Conservation (phyloP, 92 coral and sea anemone species). For the Phenganax marumi region DNA sequence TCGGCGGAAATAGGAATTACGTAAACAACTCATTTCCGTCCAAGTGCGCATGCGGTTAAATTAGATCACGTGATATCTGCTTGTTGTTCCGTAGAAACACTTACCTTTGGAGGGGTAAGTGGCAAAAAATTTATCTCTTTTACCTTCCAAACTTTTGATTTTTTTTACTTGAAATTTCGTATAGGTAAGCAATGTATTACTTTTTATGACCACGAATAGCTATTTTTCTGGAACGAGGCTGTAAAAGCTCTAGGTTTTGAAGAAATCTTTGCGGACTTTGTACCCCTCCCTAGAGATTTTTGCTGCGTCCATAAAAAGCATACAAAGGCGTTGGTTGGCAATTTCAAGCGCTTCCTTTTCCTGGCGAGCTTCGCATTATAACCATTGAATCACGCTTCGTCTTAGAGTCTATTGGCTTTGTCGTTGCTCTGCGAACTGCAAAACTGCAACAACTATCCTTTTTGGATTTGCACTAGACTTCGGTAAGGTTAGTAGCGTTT, state of each 20-base stretch:
- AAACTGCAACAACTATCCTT: background rate
- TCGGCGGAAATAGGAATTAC: conserved; percentile 10
- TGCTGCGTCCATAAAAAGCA: conserved; percentile 24
- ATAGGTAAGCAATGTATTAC: background rate
- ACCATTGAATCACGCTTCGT: background rate
- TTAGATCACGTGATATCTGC: background rate
- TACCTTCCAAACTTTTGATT: background rate
- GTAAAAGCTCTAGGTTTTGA: background rate
- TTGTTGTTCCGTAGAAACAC: background rate
- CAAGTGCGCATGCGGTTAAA: background rate
- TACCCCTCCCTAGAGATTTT: conserved; percentile 30
- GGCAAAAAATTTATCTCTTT: background rate
- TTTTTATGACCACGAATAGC: background rate
- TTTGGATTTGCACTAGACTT: background rate
- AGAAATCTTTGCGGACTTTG: background rate
- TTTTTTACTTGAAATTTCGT: background rate
- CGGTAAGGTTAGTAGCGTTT: conserved; percentile 23
- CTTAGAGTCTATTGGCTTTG: conserved; percentile 4
- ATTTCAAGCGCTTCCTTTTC: conserved; percentile 38
- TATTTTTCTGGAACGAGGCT: no score
- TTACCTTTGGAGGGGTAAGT: conserved; percentile 2
- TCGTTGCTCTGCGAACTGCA: conserved; percentile 9
- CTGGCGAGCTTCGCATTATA: conserved; percentile 28
- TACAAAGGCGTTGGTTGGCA: conserved; percentile 44
- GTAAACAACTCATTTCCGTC: background rate